phyloP scores from a whole-genome alignment of 2,797 vertebrate genomes.

The Protonibea diacanthus region DNA sequence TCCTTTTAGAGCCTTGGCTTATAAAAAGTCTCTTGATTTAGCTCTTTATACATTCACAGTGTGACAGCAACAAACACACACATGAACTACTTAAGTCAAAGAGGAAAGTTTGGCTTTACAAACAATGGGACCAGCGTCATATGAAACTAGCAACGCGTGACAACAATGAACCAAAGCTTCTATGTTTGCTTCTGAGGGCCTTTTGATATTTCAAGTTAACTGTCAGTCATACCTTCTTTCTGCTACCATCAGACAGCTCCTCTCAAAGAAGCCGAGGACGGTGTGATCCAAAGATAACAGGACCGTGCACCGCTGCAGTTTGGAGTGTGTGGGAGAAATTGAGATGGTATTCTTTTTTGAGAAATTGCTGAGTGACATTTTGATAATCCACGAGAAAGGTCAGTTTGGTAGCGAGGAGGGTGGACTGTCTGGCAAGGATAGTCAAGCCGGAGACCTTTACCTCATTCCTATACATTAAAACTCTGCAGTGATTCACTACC shows the following conservation, averaged over 20 bases:
- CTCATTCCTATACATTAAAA: conserved; percentile 26
- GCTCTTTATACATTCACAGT: conserved; percentile 21
- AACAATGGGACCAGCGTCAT: conserved; percentile 14
- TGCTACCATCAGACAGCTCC: conserved; percentile 43
- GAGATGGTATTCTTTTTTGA: conserved; percentile 41
- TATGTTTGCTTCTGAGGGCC: neutral
- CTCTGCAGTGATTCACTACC: conserved; percentile 22
- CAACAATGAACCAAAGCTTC: conserved; percentile 33
- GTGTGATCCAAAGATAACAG: conserved; percentile 51
- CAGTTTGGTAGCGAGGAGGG: conserved; percentile 38
- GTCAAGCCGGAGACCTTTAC: conserved; percentile 6
- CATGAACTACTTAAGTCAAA: conserved; percentile 2
- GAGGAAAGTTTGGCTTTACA: conserved; percentile 14
- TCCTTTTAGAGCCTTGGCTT: conserved; percentile 18
- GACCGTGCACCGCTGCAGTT: conserved; percentile 26
- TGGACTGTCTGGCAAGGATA: conserved; percentile 17
- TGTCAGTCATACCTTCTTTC: conserved; percentile 27
- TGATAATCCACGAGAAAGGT: conserved; percentile 68
- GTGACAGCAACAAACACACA: conserved; percentile 11
- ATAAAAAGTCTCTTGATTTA: conserved; percentile 10
- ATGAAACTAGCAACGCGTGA: conserved; percentile 5
- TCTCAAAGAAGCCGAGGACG: conserved; percentile 29
- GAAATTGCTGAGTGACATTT: conserved; percentile 62
- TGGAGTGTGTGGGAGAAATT: conserved; percentile 40
- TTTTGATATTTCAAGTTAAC: conserved; percentile 56